Conservation (phyloP, 1,140 invertebrate species). For the Dinothrombium tinctorium region DNA sequence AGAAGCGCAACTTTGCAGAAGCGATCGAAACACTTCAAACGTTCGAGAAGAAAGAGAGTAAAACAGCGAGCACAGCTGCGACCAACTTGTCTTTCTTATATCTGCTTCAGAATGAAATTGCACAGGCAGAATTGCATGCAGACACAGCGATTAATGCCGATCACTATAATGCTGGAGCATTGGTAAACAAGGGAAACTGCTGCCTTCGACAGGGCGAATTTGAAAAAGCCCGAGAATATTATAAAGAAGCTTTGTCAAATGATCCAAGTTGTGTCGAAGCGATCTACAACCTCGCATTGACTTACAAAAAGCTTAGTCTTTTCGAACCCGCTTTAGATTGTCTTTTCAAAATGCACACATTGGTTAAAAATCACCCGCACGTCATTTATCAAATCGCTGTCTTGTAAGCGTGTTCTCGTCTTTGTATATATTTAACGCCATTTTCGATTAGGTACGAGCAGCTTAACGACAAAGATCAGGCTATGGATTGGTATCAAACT, state of each 20-base stretch:
- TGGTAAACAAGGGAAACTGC: slow-evolving; percentile 73
- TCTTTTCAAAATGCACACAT: slow-evolving; percentile 55
- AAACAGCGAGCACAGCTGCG: slow-evolving; percentile 53
- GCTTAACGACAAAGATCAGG: slow-evolving; percentile 45
- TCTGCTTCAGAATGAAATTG: slow-evolving; percentile 52
- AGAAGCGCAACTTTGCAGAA: slow-evolving; percentile 46
- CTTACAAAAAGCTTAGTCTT: slow-evolving; percentile 40
- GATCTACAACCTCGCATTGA: slow-evolving; percentile 63
- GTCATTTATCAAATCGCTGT: slow-evolving; percentile 64
- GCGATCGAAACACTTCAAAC: slow-evolving; percentile 65
- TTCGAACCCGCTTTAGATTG: slow-evolving; percentile 49
- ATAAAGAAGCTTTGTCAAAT: slow-evolving; percentile 48
- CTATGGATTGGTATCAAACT: slow-evolving; percentile 47
- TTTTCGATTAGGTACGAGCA: slow-evolving; percentile 29
- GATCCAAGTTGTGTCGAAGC: slow-evolving; percentile 68
- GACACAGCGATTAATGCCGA: slow-evolving; percentile 48
- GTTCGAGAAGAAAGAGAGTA: slow-evolving; percentile 51
- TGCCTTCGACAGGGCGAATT: slow-evolving; percentile 42
- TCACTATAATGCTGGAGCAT: slow-evolving; percentile 50
- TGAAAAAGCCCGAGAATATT: slow-evolving; percentile 47
- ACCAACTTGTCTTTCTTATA: slow-evolving; percentile 80
- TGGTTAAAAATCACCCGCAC: slow-evolving; percentile 49
- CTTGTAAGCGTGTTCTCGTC: slow-evolving; percentile 26
- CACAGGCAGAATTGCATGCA: slow-evolving; percentile 56
- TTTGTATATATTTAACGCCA: background rate